These are phyloP conservation scores for Bombylius major DNA, from an alignment of 2,888 invertebrate genomes.

Conservation along the genomic window DNA sequence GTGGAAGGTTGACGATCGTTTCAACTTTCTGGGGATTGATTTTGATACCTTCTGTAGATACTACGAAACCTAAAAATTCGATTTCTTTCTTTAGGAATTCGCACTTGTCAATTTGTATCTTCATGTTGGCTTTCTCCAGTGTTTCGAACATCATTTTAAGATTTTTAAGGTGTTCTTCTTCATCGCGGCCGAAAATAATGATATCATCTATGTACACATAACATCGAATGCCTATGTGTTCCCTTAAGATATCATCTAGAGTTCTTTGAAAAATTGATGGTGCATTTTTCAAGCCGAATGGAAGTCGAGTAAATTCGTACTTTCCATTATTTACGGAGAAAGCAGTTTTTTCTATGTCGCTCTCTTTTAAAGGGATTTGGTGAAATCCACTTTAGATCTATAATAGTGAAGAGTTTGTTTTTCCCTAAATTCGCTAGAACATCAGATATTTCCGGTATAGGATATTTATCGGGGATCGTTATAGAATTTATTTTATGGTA, in stretches of 20 bases:
- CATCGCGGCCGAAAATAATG: constrained; percentile 6
- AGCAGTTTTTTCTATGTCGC: constrained; percentile 5
- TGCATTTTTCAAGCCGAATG: constrained; percentile 8
- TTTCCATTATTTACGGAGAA: constrained; percentile 7
- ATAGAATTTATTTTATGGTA: constrained; percentile 4
- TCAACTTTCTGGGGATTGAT: constrained; percentile 18
- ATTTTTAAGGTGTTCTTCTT: constrained; percentile 7
- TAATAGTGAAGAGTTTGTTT: constrained; percentile 5
- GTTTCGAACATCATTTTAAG: constrained; percentile 2
- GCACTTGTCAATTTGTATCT: constrained; percentile 16
- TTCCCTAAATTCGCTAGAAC: constrained; percentile 5
- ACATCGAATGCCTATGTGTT: constrained; percentile 6
- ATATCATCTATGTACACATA: constrained; percentile 11
- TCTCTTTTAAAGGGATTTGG: constrained; percentile 8
- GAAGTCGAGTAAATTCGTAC: constrained; percentile 8
- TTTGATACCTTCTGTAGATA: constrained; percentile 17
- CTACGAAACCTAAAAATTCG: constrained; percentile 24
- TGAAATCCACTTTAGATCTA: constrained; percentile 12
- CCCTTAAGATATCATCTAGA: constrained; percentile 5
- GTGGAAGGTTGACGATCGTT: constrained; percentile 14
- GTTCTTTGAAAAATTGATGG: constrained; percentile 9
- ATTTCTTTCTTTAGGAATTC: constrained; percentile 21
- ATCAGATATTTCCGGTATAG: constrained; percentile 7
- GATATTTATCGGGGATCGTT: constrained; percentile 5
- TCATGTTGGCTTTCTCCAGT: constrained; percentile 7